Base-by-base conservation (phyloP, 2,797 vertebrate genomes). In the Thalassophryne amazonica region DNA sequence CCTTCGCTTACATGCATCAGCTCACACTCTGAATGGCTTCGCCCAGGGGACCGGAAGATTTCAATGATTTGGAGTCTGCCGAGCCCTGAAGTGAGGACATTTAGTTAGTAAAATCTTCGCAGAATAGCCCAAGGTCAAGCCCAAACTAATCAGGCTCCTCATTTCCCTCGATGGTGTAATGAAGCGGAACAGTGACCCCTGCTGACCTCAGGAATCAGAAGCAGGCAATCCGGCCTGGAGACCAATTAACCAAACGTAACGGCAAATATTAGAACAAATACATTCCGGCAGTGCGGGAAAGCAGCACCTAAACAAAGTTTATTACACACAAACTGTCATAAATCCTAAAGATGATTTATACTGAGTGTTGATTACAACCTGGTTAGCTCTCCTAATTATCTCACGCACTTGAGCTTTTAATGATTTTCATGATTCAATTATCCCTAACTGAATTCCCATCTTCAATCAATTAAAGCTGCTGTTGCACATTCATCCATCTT, bases 401-500 rank as follows among this genome's bases (percentile, higher is more conserved):
- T 69, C 41, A n/a, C 77, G 78, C 76, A 81, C 63, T 86, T 88
- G 82, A 81, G 83, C 80, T 84, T 88, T 85, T 83, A 82, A 87
- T 81, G 80, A 89, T 85, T 88, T 86, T 67, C 73, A 63, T 79
- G 73, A 85, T 79, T 88, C 78, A 86, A 86, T 90, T 89, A 88
- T 45, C 73, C 27, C 73, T 75, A 87, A 87, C 76, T 58, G 70
- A 88, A 86, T 88, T 86, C 77, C 81, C 74, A 82, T 86, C 84
- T 74, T 88, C 83, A 86, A 86, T 89, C 84, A 88, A 88, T 89
- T 89, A 88, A 78, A 77, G 72, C 69, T 62, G 68, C 37, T 58
- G 70, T 74, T 47, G 67, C 77, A 59, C 33, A 24, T 61, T 76
- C 85, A 87, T 89, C 87, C 83, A 80, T 90, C 87, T 88, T 86